phyloP scores from a whole-genome alignment of 2,113 vertebrate genomes.

The Balaenoptera acutorostrata region DNA sequence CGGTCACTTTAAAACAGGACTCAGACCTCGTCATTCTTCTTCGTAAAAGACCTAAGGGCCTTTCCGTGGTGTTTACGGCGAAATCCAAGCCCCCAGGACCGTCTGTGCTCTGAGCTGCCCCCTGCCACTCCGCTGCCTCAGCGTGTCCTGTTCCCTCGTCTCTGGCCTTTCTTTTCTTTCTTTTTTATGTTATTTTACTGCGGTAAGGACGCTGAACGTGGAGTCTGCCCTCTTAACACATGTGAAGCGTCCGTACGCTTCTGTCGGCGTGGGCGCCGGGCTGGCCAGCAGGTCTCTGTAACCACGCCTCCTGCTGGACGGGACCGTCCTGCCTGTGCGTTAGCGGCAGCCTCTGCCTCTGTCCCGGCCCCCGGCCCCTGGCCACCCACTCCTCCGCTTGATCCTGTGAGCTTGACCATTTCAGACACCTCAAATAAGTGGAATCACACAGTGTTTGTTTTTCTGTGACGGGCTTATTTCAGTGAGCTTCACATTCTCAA shows the following conservation, averaged over 20 bases:
- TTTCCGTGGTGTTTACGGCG: accelerated
- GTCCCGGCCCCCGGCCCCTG: too few relatives aligned
- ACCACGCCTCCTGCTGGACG: accelerated
- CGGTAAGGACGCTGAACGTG: accelerated
- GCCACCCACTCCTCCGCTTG: too few relatives aligned
- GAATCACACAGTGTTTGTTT: accelerated
- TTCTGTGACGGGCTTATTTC: not conserved
- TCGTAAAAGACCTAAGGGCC: accelerated
- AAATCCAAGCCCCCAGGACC: accelerated
- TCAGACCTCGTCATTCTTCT: too few relatives aligned
- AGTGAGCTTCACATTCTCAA: not conserved
- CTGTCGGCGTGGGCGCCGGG: accelerated
- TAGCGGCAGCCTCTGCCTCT: not conserved
- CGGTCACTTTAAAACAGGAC: accelerated
- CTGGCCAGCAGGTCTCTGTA: accelerated
- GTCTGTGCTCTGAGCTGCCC: accelerated
- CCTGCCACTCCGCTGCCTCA: accelerated
- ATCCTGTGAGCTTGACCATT: too few relatives aligned
- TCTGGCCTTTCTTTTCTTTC: not conserved
- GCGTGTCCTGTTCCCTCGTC: accelerated
- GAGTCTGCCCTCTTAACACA: accelerated
- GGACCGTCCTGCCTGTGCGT: not conserved
- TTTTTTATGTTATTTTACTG: not conserved
- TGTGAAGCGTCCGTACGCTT: accelerated
- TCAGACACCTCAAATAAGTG: accelerated